Percentiles rank a stretch among this genome's conserved stretches.
These are phyloP conservation scores for Columba livia DNA, from an alignment of 2,113 vertebrate species.

Conservation along the genomic window DNA sequence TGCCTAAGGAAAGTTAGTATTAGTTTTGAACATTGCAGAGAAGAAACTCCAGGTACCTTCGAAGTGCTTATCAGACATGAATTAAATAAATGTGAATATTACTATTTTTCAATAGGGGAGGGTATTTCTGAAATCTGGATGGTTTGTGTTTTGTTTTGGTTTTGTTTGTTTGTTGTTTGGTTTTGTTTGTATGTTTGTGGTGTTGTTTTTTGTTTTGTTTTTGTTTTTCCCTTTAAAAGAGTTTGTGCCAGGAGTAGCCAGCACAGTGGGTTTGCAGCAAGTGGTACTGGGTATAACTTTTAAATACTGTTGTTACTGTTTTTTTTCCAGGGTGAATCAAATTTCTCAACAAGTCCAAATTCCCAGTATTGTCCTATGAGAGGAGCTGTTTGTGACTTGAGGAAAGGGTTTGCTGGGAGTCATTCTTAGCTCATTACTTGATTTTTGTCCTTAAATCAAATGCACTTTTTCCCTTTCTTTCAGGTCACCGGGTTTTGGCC, in stretches of 20 bases:
- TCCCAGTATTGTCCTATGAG: not conserved
- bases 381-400: not conserved
- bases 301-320: not conserved
- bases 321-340: not conserved
- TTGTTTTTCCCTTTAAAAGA: not conserved
- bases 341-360: not conserved
- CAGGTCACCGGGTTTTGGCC: slow-evolving; percentile 95
- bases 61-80: not conserved
- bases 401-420: not conserved
- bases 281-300: not conserved
- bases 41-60: not conserved
- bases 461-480: not conserved
- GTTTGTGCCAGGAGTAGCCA: not conserved
- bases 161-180: not conserved
- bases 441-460: not conserved
- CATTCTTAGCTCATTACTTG: not conserved
- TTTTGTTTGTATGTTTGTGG: not conserved
- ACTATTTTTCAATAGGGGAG: not conserved
- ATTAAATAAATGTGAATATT: not conserved
- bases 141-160: not conserved
- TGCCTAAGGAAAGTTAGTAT: not conserved
- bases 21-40: not conserved
- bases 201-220: not conserved
- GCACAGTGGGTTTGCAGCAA: not conserved
- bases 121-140: not conserved